Base-by-base conservation (phyloP, 2,888 invertebrate species). In the Tetanocera ferruginea region DNA sequence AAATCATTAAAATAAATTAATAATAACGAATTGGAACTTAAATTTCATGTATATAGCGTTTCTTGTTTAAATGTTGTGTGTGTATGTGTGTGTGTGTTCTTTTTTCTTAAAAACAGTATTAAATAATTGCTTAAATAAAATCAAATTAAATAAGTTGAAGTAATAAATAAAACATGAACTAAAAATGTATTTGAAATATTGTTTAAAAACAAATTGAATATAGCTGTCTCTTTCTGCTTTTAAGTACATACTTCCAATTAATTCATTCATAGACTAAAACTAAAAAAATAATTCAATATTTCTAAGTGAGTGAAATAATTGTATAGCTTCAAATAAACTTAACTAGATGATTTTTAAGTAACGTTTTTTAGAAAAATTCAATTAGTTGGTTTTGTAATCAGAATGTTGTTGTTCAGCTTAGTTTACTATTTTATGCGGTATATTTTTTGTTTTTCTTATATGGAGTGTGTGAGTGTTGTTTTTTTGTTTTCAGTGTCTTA, bases 21-120 rank as follows among this genome's bases (percentile, higher is more conserved):
- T 43, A 75, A 52, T 70, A 76, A 76, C 76, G 52, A 81, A 79
- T 79, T 71, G 81, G 79, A 79, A 79, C 79, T 77, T 77, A 77
- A 76, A 72, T 79, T 79, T 77, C 79, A 57, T 76, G 17, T 23
- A 71, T 77, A 77, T 75, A 75, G 74, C 71, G 71, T 62, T 64
- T 70, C 62, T 55, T 69, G 55, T 77, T 64, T 28, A 23, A 25
- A 23, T 62, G n/a, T 23, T 31, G 34, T 37, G 28, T 23, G n/a
- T n/a, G n/a, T n/a, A n/a, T n/a, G n/a, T n/a, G n/a, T n/a, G n/a
- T n/a, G n/a, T n/a, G n/a, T n/a, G n/a, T 23, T 23, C 25, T 51
- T 69, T 25, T 49, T 49, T 14, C 19, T 57, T 14, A 37, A 72
- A 23, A 34, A 25, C 6, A 9, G 4, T 23, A 57, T 57, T 60